Evolutionary conservation across 2,113 vertebrate genomes (phyloP).

Genomic region (Orycteropus afer): DNA sequence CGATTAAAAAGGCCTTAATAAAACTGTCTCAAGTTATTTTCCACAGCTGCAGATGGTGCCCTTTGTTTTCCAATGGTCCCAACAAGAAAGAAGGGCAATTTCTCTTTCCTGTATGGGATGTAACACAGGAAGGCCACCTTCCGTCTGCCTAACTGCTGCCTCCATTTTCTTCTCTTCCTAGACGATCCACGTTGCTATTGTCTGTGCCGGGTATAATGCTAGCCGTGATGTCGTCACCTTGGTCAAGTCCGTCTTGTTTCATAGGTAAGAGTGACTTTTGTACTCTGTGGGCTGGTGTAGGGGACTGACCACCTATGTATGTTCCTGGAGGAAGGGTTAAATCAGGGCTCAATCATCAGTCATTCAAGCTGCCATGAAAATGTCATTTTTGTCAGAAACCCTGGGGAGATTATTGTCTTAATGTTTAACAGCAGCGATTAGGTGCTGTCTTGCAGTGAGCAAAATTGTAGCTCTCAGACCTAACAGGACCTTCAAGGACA

Average conservation of each 20-base stretch:
- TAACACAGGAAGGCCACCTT: not conserved
- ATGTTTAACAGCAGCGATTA: not conserved
- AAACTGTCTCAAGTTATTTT: slow-evolving; percentile 78
- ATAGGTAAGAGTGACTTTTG: slow-evolving; percentile 89
- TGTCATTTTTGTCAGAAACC: not conserved
- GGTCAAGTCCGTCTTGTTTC: slow-evolving; percentile 98
- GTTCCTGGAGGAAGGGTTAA: not conserved
- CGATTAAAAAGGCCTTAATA: slow-evolving; percentile 84
- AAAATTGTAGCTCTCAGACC: not conserved
- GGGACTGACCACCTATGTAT: not conserved
- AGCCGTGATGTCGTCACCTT: slow-evolving; percentile 98
- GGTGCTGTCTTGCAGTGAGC: not conserved
- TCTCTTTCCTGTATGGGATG: not conserved
- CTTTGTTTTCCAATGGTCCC: slow-evolving; percentile 62
- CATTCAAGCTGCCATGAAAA: not conserved
- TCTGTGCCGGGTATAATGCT: slow-evolving; percentile 98
- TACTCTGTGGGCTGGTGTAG: not conserved
- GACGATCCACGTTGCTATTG: slow-evolving; percentile 99
- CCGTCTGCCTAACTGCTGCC: slow-evolving; percentile 38
- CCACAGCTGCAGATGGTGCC: slow-evolving; percentile 70
- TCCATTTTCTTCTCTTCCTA: slow-evolving; percentile 81
- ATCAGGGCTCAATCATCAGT: not conserved
- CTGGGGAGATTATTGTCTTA: not conserved
- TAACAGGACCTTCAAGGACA: not conserved
- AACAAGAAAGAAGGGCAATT: slow-evolving; percentile 35